phyloP scores from a whole-genome alignment of 2,888 invertebrate species.

The Bedellia somnulentella region DNA sequence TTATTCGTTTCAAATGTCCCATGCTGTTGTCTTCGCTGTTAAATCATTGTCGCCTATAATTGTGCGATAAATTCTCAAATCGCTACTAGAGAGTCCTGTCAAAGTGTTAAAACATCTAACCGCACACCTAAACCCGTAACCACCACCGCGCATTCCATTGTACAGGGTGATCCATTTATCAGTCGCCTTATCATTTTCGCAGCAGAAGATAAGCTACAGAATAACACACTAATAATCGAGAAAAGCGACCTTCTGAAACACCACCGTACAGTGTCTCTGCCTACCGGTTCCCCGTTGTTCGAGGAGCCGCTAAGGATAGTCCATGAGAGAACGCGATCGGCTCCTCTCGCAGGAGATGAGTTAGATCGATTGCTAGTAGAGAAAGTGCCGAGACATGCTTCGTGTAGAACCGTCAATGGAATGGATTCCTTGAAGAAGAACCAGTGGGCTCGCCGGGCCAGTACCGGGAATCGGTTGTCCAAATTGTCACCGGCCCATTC shows the following conservation, averaged over 20 bases:
- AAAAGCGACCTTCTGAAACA: too few species aligned
- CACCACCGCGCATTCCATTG: neutral
- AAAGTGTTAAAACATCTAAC: too few species aligned
- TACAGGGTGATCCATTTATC: slow-evolving; percentile 13
- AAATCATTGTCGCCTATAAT: too few species aligned
- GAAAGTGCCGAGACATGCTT: slow-evolving; percentile 27
- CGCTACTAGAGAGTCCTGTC: too few species aligned
- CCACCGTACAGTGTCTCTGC: slow-evolving; percentile 42
- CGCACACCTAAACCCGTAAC: too few species aligned
- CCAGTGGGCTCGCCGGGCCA: slow-evolving; percentile 40
- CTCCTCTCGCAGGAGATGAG: slow-evolving; percentile 65
- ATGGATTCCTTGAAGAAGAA: slow-evolving; percentile 17
- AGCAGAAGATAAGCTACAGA: slow-evolving; percentile 41
- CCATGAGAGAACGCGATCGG: slow-evolving; percentile 72
- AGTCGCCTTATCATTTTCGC: slow-evolving; percentile 49
- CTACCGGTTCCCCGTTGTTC: slow-evolving; percentile 33
- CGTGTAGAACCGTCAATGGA: slow-evolving; percentile 38
- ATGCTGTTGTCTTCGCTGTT: too few species aligned
- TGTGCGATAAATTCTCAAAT: too few species aligned
- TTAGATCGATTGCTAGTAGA: slow-evolving; percentile 30
- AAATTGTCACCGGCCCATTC: slow-evolving; percentile 49
- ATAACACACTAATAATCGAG: slow-evolving; percentile 53
- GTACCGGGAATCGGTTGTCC: slow-evolving; percentile 42
- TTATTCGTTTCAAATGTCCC: too few species aligned
- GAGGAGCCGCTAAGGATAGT: slow-evolving; percentile 37